Conservation (phyloP, 2,888 invertebrate genomes). For the Margaritifera margaritifera region DNA sequence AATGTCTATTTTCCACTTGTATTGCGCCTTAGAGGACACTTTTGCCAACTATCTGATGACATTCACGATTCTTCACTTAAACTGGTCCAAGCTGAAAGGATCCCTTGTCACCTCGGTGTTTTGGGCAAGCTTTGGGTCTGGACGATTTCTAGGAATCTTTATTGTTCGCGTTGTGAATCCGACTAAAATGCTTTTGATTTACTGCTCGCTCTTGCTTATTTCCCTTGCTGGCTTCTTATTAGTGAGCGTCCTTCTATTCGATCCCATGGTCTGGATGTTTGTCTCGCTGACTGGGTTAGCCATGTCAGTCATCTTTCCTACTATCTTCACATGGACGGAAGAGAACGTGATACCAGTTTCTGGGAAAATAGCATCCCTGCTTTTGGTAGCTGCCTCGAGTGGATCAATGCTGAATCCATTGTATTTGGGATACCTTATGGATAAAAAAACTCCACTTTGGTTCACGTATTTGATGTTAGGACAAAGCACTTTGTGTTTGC, state of each 20-base stretch:
- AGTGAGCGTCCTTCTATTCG: conserved; percentile 13
- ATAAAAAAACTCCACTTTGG: conserved; percentile 38
- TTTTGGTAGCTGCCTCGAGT: conserved; percentile 69
- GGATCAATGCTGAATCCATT: conserved; percentile 71
- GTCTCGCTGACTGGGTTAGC: conserved; percentile 69
- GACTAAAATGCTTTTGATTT: conserved; percentile 65
- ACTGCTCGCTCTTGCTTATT: conserved; percentile 39
- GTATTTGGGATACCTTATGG: conserved; percentile 58
- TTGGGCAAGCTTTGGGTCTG: conserved; percentile 72
- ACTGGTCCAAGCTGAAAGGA: conserved; percentile 64
- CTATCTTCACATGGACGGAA: conserved; percentile 72
- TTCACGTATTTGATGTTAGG: conserved; percentile 8
- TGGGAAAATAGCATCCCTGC: conserved; percentile 70
- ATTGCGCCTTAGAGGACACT: conserved; percentile 64
- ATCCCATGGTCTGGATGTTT: conserved; percentile 62
- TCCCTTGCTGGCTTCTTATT: conserved; percentile 39
- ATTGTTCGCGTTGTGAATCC: conserved; percentile 66
- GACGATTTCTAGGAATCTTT: conserved; percentile 69
- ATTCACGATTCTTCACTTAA: conserved; percentile 67
- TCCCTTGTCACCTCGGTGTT: conserved; percentile 69
- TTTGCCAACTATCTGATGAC: conserved; percentile 71
- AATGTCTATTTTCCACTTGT: too few relatives aligned
- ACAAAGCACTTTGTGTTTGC: too few relatives aligned
- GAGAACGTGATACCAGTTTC: conserved; percentile 68
- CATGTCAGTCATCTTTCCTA: conserved; percentile 73